Evolutionary conservation across 2,797 vertebrate species (phyloP), one percentile per base, ranked within the genome.

Genomic region (Danio albolineatus): DNA sequence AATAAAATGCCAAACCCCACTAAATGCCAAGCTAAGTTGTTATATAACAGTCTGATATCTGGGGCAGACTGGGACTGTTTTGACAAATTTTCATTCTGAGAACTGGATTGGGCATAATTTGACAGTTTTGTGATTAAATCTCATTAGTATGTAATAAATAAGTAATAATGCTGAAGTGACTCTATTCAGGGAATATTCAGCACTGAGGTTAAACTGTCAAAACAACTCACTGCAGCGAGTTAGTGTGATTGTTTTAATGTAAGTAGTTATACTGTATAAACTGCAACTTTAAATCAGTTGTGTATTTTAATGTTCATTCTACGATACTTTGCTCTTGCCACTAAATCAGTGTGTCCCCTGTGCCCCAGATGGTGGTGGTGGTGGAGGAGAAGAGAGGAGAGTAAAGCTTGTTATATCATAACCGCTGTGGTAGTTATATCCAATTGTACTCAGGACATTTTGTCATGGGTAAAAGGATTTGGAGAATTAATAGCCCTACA

Each of bases 371-470:
- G 53, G 60, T 74, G 70, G 46, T 66, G 28, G 39, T 57, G 57
- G 66, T 28, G 28, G 3, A 28, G 28, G 28, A 28, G 28, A 61
- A 17, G 7, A 46, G 44, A 43, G 44, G 62, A 17, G 57, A 21
- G 51, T 80, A 66, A 64, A 76, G 54, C 74, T n/a, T 81, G 67
- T 85, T 78, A 75, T 81, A 71, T 81, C 81, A 86, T 51, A 79
- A 73, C 46, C 21, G 56, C 36, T 19, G 54, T 59, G 10, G 66
- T 59, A 7, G 73, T 41, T 60, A 19, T 38, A 76, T 65, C 43
- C 65, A 76, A 64, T 59, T 64, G 38, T 53, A 51, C 73, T 64
- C 46, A 5, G 36, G 53, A 75, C 46, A 75, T 64, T 75, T 75
- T 57, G 53, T 44, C 53, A 72, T 14, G 51, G 36, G 17, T 54